Base-by-base conservation (phyloP, 1,140 invertebrate species). In the Drosophila mauritiana region DNA sequence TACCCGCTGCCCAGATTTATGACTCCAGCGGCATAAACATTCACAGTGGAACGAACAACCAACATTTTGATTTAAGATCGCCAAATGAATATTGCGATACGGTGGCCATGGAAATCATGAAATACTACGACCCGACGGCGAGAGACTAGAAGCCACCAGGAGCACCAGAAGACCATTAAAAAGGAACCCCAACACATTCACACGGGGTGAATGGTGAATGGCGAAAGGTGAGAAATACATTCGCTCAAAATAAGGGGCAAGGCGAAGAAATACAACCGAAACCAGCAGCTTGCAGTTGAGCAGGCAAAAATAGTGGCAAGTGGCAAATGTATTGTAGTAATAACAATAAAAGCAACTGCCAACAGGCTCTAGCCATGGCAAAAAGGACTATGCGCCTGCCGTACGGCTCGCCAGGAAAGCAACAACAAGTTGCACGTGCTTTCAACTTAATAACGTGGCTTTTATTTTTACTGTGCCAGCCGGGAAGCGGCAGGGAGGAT, bases 341-440 rank as follows among this genome's bases (percentile, higher is more conserved):
- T 86, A 86, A 86, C 83, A 86, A 86, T 86, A 86, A 86, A 86
- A 86, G 83, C 83, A 82, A 86, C 83, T 82, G 83, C 67, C 62
- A 82, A 70, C 69, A 78, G 83, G 59, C 78, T 56, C 39, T 70
- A 52, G 51, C 25, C 25, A 5, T 13, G 48, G 59, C 27, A 34
- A 22, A 53, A 59, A 40, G 31, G 56, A 62, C 36, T 57, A 15
- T n/a, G 31, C 22, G 54, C 46, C 43, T 56, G 36, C 45, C 42
- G 31, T 52, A 31, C 52, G 34, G 39, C 53, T 48, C 58, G 39
- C 37, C 54, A 54, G 63, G 61, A 64, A 36, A 27, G 64, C 79
- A 88, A 89, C 81, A 79, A 90, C 86, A 90, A 88, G 81, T 90
- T 85, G 85, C 85, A 90, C 85, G 85, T 90, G 85, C 85, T 90